These are phyloP conservation scores for Sphecodes monilicornis DNA, from an alignment of 2,888 invertebrate genomes.

Conservation along the genomic window DNA sequence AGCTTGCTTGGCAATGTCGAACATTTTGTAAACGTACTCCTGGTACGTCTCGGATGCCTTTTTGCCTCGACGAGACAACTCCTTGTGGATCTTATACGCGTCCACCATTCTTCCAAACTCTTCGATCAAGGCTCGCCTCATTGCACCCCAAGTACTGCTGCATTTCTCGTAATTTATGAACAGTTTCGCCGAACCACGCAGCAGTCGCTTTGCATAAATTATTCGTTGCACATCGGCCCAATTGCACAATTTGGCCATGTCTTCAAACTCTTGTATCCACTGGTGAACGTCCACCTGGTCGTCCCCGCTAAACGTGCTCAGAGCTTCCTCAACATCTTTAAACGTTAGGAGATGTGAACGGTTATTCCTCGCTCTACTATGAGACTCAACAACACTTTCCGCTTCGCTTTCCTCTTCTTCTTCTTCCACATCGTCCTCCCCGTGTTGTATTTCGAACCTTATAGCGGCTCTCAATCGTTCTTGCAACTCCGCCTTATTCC, in stretches of 20 bases:
- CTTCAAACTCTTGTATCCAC: neutral
- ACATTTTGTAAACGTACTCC: slow-evolving; percentile 15
- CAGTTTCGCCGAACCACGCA: slow-evolving; percentile 2
- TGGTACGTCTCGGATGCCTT: neutral
- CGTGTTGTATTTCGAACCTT: no score
- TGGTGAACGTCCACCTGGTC: neutral
- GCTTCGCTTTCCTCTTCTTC: no score
- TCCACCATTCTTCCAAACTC: neutral
- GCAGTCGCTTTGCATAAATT: neutral
- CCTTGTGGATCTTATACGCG: neutral
- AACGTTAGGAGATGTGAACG: neutral
- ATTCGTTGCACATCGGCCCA: neutral
- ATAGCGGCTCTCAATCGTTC: neutral
- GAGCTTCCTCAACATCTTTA: slow-evolving; percentile 2
- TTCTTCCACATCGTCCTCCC: no score
- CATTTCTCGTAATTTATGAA: neutral
- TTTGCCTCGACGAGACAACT: neutral
- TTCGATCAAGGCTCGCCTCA: neutral
- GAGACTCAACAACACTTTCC: no score
- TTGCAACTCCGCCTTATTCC: neutral
- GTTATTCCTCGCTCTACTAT: no score
- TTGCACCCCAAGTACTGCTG: neutral
- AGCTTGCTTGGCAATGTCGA: slow-evolving; percentile 28
- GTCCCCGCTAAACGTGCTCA: neutral
- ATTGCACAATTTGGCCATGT: neutral